Conservation (phyloP, 2,797 vertebrate genomes). For the Clarias laeviceps region DNA sequence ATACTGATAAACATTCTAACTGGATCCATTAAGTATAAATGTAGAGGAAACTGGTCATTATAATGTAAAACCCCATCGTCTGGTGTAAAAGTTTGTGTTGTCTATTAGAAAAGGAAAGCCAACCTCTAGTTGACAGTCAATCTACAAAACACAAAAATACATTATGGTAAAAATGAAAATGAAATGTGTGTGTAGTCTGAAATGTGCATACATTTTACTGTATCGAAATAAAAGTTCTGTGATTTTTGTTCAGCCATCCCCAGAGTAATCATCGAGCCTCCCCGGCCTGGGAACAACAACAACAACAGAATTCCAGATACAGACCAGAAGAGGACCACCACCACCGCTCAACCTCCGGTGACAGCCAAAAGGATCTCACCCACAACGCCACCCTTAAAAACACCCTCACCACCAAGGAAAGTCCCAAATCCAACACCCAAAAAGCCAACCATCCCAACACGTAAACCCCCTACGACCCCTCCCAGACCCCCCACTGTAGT, state of each 20-base stretch:
- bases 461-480: constrained; percentile 41
- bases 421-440: constrained; percentile 60
- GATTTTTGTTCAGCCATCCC: constrained; percentile 74
- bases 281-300: constrained; percentile 72
- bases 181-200: background rate
- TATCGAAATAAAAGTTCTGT: background rate
- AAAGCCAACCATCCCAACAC: constrained; percentile 66
- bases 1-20: background rate
- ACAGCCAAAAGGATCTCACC: constrained; percentile 63
- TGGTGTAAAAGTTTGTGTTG: background rate
- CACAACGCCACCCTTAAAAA: constrained; percentile 57
- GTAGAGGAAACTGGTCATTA: background rate
- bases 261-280: constrained; percentile 81
- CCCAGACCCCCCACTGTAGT: constrained; percentile 56
- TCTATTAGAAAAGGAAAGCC: background rate
- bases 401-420: constrained; percentile 58
- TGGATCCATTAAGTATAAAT: background rate
- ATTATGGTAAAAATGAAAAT: background rate
- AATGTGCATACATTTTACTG: background rate
- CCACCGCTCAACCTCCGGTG: constrained; percentile 65
- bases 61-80: background rate
- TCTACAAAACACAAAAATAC: background rate
- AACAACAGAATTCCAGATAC: constrained; percentile 80
- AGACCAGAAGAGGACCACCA: constrained; percentile 74
- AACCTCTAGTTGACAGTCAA: too few species aligned